These are phyloP conservation scores for Ischnus inquisitorius DNA, from an alignment of 2,888 invertebrate genomes.

Conservation along the genomic window DNA sequence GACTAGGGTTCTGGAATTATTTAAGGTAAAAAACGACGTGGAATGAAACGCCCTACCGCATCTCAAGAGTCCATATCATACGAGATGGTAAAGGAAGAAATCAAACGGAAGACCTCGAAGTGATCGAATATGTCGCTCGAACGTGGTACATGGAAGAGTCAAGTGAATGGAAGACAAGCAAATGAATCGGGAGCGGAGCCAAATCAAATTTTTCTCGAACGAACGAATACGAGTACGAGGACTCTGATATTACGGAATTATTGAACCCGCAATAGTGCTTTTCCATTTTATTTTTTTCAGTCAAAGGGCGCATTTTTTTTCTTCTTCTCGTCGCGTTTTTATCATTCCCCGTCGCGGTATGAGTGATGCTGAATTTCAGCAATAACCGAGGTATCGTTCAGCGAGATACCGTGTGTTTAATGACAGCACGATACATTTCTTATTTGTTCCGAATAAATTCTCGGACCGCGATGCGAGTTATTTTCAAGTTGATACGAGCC, in stretches of 20 bases:
- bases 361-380: too few relatives aligned
- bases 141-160: neutral
- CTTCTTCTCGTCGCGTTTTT: too few relatives aligned
- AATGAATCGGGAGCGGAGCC: conserved; percentile 37
- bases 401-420: too few relatives aligned
- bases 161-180: conserved; percentile 21
- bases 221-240: conserved; percentile 28
- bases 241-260: neutral
- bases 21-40: too few relatives aligned
- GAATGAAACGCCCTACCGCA: too few relatives aligned
- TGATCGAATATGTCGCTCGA: neutral
- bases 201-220: conserved; percentile 50
- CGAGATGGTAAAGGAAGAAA: neutral
- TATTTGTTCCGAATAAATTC: too few relatives aligned
- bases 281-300: neutral
- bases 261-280: neutral
- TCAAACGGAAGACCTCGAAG: conserved; percentile 3
- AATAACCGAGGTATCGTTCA: too few relatives aligned
- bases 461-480: too few relatives aligned
- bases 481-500: too few relatives aligned
- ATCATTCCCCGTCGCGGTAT: too few relatives aligned
- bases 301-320: neutral
- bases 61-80: neutral
- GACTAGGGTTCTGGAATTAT: too few relatives aligned
- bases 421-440: too few relatives aligned